Evolutionary conservation across 2,888 invertebrate species (phyloP).

Genomic region (Drosophila meridiana): DNA sequence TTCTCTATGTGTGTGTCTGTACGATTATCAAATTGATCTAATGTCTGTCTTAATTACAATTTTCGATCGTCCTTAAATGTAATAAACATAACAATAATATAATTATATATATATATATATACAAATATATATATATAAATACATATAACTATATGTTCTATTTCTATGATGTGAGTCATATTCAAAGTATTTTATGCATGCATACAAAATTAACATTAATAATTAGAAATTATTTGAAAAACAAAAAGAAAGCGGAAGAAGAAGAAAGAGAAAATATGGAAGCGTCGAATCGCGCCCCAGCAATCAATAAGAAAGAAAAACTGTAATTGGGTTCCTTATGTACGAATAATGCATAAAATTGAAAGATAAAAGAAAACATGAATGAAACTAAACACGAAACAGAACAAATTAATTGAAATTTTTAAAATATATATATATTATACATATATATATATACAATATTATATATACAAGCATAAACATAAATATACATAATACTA

Average conservation of each 20-base stretch:
- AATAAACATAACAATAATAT: slow-evolving; percentile 41
- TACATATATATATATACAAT: slow-evolving; percentile 21
- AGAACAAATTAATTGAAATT: slow-evolving; percentile 64
- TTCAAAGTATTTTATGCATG: slow-evolving; percentile 65
- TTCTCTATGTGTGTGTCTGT: slow-evolving; percentile 55
- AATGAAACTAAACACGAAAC: slow-evolving; percentile 40
- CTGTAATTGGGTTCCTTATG: slow-evolving; percentile 77
- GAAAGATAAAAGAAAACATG: slow-evolving; percentile 23
- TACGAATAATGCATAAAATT: slow-evolving; percentile 55
- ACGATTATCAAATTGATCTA: slow-evolving; percentile 51
- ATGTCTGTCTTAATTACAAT: slow-evolving; percentile 48
- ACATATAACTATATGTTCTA: slow-evolving; percentile 45
- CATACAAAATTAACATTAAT: slow-evolving; percentile 59
- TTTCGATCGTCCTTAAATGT: slow-evolving; percentile 71
- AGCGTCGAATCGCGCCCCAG: slow-evolving; percentile 19
- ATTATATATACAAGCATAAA: slow-evolving; percentile 42
- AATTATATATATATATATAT: not conserved
- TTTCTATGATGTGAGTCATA: slow-evolving; percentile 65
- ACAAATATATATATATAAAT: not conserved
- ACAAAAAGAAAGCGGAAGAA: not conserved
- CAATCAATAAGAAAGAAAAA: slow-evolving; percentile 24
- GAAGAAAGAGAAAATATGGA: slow-evolving; percentile 11
- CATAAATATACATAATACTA: slow-evolving; percentile 26
- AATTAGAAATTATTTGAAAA: slow-evolving; percentile 50
- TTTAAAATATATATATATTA: slow-evolving; percentile 27